Evolutionary conservation across 1,140 invertebrate genomes (phyloP), one percentile per base, ranked within the genome.

Genomic region (Lepidostoma basale): DNA sequence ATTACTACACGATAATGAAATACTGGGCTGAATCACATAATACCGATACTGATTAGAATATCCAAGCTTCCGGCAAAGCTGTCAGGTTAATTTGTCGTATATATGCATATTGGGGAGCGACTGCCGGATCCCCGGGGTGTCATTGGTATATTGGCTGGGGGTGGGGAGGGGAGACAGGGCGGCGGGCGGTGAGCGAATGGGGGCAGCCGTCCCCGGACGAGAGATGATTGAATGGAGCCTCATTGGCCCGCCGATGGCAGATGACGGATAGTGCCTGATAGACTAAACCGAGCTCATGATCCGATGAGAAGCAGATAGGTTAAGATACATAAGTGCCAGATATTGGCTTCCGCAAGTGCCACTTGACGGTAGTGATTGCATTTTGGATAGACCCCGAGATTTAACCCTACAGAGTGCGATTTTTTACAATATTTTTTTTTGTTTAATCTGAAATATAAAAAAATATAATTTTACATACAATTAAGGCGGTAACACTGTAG

Each of bases 91-190:
- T 64, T 64, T 52, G 45, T 25, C 42, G 62, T 64, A 52, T 52
- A 36, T 64, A 64, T 64, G 62, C 30, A 64, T 44, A 64, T 64
- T 64, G 45, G 45, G 12, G 42, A 64, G 54, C 54, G 54, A 64
- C n/a, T 14, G n/a, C 12, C 44, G 26, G 26, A 12, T 52, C 62
- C 3, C 62, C 26, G 33, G 6, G 23, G 42, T 20, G n/a, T n/a
- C n/a, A n/a, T n/a, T n/a, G n/a, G n/a, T n/a, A n/a, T n/a, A n/a
- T n/a, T n/a, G n/a, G 62, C 45, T 16, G 23, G 0, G 30, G 54
- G 54, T 10, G 54, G 18, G 18, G 33, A 6, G n/a, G 23, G 23
- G 23, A n/a, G 26, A 54, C 10, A 20, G 47, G 3, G 25, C 3
- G 23, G 47, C 12, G 23, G 23, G 23, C 47, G 23, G 3, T 18